Base-by-base conservation (phyloP, 2,888 invertebrate genomes). In the Leucophenga montana region DNA sequence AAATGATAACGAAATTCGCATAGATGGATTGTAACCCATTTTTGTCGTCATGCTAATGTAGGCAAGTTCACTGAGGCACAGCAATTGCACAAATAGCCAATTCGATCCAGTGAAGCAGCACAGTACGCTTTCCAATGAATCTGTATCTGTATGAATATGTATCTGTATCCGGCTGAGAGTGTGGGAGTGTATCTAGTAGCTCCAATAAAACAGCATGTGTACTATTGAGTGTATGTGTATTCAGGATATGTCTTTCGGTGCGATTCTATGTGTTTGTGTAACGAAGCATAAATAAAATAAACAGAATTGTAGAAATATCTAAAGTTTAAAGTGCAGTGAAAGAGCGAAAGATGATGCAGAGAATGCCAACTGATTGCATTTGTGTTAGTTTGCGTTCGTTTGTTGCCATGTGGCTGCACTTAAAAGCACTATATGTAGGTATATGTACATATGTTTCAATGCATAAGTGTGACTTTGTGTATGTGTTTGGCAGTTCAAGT, bases 21-120 rank as follows among this genome's bases (percentile, higher is more conserved):
- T 54, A 39, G 33, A 50, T 18, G 50, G 50, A 50, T 16, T 50
- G 18, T 14, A 56, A 56, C 56, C 22, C 56, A 59, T 54, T 70
- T 62, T 67, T 70, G 77, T 76, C 85, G 85, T 85, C 83, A 86
- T 86, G 85, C 85, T 82, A 85, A 86, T 84, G 82, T 86, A 86
- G 85, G 85, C 83, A 82, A 85, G 85, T 76, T 79, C 78, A 85
- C 79, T 85, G 82, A 86, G 83, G 85, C 84, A 85, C 75, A 86
- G 83, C 83, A 82, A 86, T 86, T 84, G 83, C 81, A 85, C 85
- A 86, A 85, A 85, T 85, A 85, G 85, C 86, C 86, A 85, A 85
- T 85, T 83, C 81, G 76, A 75, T 77, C 48, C 62, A 64, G 8
- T 64, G 33, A 64, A 64, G 62, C 62, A 48, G 62, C 27, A 48